Evolutionary conservation across 2,113 vertebrate species (phyloP), one percentile per base, ranked within the genome.

Genomic region (Sinosuthora webbiana): DNA sequence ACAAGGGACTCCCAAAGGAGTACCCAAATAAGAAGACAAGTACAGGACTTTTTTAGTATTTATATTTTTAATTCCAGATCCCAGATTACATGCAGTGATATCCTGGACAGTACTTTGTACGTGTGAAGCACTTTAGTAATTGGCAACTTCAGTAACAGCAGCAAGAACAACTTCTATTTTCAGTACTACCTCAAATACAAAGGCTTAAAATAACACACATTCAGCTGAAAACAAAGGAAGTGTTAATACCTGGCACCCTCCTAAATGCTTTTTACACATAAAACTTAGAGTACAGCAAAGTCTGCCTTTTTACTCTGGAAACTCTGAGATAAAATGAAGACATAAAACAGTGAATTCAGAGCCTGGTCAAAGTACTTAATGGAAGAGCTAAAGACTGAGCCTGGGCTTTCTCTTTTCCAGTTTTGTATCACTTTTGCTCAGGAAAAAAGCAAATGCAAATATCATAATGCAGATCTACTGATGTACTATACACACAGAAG

Each of bases 201-300:
- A 86, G 68, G 41, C 79, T 93, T 70, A 92, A 91, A 95, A 91
- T 93, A 90, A 67, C 76, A 93, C 47, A 69, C 15, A 21, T 57
- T 53, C 35, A 80, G 71, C 30, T 77, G 64, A 92, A 90, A 91
- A 95, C 64, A 73, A 89, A 82, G 59, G 67, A 91, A 91, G n/a
- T 50, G 15, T 70, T 89, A 87, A 87, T 91, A 87, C 7, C 65
- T 93, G 55, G 25, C 23, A 6, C 47, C 42, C 55, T 67, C 50
- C 10, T 35, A 89, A 83, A 83, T 39, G 10, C 6, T 73, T 89
- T 82, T 50, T 49, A 82, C 12, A n/a, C 42, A 60, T 9, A 91
- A 65, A 83, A 84, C 52, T 85, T 41, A 47, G 17, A 50, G 49
- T 28, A 63, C 6, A 65, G 28, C 63, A 37, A 71, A 68, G 39